These are phyloP conservation scores for Strix occidentalis DNA, from an alignment of 2,797 vertebrate genomes.

Conservation along the genomic window DNA sequence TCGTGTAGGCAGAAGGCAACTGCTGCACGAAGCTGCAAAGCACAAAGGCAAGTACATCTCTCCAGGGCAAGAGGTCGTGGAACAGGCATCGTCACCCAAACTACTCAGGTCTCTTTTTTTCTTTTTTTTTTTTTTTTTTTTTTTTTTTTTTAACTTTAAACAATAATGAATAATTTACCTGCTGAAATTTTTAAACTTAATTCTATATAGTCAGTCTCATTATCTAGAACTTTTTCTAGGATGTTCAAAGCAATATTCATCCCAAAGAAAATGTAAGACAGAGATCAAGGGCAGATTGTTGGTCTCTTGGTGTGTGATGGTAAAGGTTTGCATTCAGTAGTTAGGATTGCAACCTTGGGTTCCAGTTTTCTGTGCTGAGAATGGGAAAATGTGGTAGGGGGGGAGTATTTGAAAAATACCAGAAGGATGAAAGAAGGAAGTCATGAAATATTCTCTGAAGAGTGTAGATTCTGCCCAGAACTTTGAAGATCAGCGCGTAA, in stretches of 20 bases:
- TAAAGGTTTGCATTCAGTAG: not conserved
- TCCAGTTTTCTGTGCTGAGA: not conserved
- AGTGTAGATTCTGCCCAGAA: not conserved
- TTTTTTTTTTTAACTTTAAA: too few species aligned
- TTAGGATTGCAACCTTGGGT: not conserved
- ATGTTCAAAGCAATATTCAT: not conserved
- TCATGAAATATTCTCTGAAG: not conserved
- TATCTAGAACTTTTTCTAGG: not conserved
- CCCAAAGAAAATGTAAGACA: not conserved
- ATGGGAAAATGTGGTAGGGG: not conserved
- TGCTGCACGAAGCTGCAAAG: not conserved
- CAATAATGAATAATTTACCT: not conserved
- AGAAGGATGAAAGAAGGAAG: not conserved
- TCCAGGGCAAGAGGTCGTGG: not conserved
- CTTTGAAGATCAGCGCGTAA: not conserved
- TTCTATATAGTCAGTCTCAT: not conserved
- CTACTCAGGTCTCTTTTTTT: too few species aligned
- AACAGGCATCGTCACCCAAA: not conserved
- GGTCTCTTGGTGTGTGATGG: not conserved
- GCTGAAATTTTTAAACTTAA: not conserved
- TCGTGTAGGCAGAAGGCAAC: not conserved
- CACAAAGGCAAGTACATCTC: not conserved
- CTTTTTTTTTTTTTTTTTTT: too few species aligned
- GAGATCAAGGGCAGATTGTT: not conserved
- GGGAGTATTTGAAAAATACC: not conserved